Base-by-base conservation (phyloP, 2,113 vertebrate genomes). In the Caracal caracal region DNA sequence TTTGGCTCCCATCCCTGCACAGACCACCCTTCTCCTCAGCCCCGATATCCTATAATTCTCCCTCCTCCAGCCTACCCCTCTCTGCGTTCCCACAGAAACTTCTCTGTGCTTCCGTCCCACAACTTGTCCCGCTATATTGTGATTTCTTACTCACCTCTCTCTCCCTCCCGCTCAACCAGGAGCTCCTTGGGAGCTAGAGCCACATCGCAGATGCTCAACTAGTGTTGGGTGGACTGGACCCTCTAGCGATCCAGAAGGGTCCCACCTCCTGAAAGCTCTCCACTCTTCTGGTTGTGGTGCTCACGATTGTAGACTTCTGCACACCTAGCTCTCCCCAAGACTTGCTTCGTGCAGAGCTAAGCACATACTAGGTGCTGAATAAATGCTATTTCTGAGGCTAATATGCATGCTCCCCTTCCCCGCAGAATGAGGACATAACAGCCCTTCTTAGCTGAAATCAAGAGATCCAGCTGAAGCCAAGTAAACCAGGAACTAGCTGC, bases 401-500 rank as follows among this genome's bases (percentile, higher is more conserved):
- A 56, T n/a, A 19, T 53, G 26, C 20, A 33, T 7, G 37, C 28
- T 22, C n/a, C 78, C 33, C 61, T 35, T 10, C 6, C n/a, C 56
- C 5, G 10, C 43, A 17, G 85, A 85, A 87, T 17, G 70, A 93
- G 51, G 37, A 75, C 65, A 10, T 71, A 88, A 94, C 51, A 92
- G 79, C 10, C 30, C 30, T 70, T 88, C 75, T 84, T 82, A 66
- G 76, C 63, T 70, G 30, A 96, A 96, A 82, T 90, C 51, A 76
- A 93, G 51, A n/a, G 66, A 90, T 73, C 33, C 76, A 94, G 76
- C 37, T 73, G 85, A 81, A 43, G 65, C 88, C 88, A 71, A 93
- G 82, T 63, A 76, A 96, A 92, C 75, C 63, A 22, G 30, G 73
- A 96, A 59, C 61, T 9, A 65, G 88, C 96, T 92, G 90, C 94